These are phyloP conservation scores for Cyclophora albipunctata DNA, from an alignment of 2,888 invertebrate species.

Conservation along the genomic window DNA sequence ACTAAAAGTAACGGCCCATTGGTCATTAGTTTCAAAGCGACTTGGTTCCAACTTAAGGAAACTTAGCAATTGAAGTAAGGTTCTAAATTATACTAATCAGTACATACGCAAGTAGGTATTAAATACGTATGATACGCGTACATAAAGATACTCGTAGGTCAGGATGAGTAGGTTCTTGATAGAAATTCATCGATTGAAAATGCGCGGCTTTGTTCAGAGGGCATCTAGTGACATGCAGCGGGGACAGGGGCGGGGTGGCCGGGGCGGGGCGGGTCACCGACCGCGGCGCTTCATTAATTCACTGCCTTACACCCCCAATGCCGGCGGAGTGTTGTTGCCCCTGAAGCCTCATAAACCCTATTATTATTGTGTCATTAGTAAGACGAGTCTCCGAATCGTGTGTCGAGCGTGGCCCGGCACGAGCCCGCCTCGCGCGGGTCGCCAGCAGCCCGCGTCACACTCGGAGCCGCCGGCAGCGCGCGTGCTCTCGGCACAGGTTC, in stretches of 20 bases:
- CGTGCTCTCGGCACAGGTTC: no score
- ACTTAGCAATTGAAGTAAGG: no score
- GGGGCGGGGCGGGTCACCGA: slow-evolving; percentile 14
- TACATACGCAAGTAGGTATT: no score
- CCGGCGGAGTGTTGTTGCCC: slow-evolving; percentile 8
- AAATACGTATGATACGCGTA: no score
- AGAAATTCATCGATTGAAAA: not conserved
- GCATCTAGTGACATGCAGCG: slow-evolving; percentile 1
- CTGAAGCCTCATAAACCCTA: slow-evolving; percentile 6
- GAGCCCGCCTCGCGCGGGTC: not conserved
- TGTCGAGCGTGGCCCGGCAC: not conserved
- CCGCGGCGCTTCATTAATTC: slow-evolving; percentile 1
- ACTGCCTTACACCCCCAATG: slow-evolving; percentile 3
- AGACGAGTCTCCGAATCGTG: not conserved
- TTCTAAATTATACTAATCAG: no score
- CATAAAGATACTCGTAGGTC: no score
- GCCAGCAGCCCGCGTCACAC: no score
- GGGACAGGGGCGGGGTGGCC: slow-evolving; percentile 4
- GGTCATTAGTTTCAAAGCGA: no score
- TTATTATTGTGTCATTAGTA: slow-evolving; percentile 1
- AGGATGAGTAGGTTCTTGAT: not conserved
- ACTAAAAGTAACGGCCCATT: no score
- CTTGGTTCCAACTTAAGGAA: no score
- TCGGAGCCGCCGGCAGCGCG: no score
- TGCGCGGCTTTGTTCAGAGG: slow-evolving; percentile 1